Evolutionary conservation across 2,797 vertebrate species (phyloP), one percentile per base, ranked within the genome.

Genomic region (Ataeniobius toweri): DNA sequence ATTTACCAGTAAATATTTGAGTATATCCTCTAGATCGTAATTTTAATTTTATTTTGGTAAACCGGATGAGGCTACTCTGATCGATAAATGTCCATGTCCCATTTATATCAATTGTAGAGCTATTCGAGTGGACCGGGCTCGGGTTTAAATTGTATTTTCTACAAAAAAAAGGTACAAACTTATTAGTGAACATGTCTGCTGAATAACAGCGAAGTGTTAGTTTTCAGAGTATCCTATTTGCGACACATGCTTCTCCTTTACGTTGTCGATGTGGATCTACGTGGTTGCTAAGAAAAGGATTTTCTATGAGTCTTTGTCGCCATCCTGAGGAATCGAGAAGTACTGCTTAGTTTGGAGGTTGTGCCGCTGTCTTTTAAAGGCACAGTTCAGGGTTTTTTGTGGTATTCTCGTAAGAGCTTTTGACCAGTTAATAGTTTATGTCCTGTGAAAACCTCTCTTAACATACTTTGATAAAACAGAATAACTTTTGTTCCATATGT

Each of bases 181-280:
- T 44, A 12, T 6, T 28, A 13, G 0, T 10, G 0, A 7, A 4
- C 22, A 39, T 44, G 18, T 18, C 39, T 28, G 6, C n/a, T 44
- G 1, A 46, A 13, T 13, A 39, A 0, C 3, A 0, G 0, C 0
- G 1, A 55, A 46, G 13, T 1, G 2, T 6, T 10, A n/a, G 18
- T 75, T 18, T n/a, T 7, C 20, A 48, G 24, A 22, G 20, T 36
- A 7, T 0, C 36, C 22, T 24, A 22, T 93, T 94, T 92, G 79
- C 95, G 94, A 94, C 95, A 93, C 59, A 88, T 14, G 18, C 13
- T 0, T 24, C 13, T 86, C 2, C 86, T 93, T 95, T 94, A 92
- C 93, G 94, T 87, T 95, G 94, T 91, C 92, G 92, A 95, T 96
- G 95, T 96, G 95, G 95, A 94, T 86, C 85, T 80, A 67, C 73